Conservation (phyloP, 2,797 vertebrate genomes). For the Decapterus maruadsi region DNA sequence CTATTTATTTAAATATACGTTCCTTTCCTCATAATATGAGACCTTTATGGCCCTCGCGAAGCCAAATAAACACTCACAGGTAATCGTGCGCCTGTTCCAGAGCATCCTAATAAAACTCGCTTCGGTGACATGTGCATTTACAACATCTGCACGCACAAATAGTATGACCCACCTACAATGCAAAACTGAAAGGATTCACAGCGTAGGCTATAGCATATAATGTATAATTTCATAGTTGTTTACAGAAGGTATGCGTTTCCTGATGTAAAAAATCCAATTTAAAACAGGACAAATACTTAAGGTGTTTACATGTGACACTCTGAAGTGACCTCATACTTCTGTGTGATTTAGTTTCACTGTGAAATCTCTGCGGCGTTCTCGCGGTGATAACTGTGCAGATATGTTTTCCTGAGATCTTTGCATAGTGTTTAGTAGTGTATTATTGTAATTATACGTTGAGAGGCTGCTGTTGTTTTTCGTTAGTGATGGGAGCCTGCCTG, state of each 20-base stretch:
- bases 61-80: background rate
- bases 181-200: background rate
- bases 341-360: background rate
- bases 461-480: slow-evolving; percentile 53
- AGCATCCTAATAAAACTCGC: slow-evolving; percentile 1
- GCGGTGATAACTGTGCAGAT: background rate
- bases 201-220: background rate
- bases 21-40: background rate
- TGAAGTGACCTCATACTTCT: slow-evolving; percentile 12
- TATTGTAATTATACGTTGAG: slow-evolving; percentile 25
- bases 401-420: background rate
- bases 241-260: no score
- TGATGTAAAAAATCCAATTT: background rate
- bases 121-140: background rate
- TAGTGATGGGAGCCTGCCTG: slow-evolving; percentile 62
- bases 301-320: background rate
- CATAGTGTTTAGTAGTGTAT: background rate
- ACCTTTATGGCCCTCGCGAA: background rate
- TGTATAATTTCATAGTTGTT: background rate
- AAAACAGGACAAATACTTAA: background rate
- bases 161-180: background rate
- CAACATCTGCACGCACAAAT: slow-evolving; percentile 5
- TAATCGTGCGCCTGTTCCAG: background rate
- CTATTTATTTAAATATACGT: background rate
- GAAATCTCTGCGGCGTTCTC: background rate